Percentiles rank a stretch among this genome's conserved stretches.
Evolutionary conservation across 2,888 invertebrate genomes (phyloP).

Genomic region (Thalpophila matura): DNA sequence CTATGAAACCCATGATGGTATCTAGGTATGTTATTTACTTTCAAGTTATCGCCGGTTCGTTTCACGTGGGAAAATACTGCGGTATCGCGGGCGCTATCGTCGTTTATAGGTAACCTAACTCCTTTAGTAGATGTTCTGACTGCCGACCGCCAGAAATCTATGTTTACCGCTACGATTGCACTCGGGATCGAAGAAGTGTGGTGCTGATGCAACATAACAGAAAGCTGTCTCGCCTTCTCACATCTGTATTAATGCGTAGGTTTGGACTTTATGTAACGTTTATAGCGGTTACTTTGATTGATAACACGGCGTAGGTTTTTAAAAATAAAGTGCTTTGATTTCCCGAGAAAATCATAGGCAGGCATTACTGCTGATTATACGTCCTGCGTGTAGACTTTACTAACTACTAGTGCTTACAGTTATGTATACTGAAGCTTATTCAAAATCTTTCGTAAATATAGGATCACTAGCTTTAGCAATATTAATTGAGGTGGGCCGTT

Average conservation of each 20-base stretch:
- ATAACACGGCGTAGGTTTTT: constrained; percentile 24
- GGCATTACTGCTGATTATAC: constrained; percentile 12
- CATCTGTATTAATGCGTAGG: constrained; percentile 48
- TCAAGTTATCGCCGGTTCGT: constrained; percentile 34
- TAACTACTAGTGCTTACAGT: background rate
- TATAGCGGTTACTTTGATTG: constrained; percentile 43
- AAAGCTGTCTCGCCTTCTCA: constrained; percentile 57
- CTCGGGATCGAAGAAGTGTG: constrained; percentile 56
- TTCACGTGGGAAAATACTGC: constrained; percentile 73
- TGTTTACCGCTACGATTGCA: constrained; percentile 64
- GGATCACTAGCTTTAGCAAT: background rate
- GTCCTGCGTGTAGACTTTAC: no score
- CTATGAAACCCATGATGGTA: background rate
- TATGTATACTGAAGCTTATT: background rate
- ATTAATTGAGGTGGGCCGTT: no score
- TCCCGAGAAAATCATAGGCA: constrained; percentile 12
- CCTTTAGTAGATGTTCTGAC: constrained; percentile 70
- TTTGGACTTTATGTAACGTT: constrained; percentile 26
- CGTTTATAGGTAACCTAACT: constrained; percentile 67
- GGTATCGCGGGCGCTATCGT: constrained; percentile 61
- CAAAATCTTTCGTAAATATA: background rate
- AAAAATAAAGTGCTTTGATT: constrained; percentile 27
- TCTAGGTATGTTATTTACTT: constrained; percentile 3
- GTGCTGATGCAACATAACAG: constrained; percentile 61
- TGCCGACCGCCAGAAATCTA: constrained; percentile 64